Evolutionary conservation across 1,140 invertebrate species (phyloP).

Genomic region (Hypothenemus hampei): DNA sequence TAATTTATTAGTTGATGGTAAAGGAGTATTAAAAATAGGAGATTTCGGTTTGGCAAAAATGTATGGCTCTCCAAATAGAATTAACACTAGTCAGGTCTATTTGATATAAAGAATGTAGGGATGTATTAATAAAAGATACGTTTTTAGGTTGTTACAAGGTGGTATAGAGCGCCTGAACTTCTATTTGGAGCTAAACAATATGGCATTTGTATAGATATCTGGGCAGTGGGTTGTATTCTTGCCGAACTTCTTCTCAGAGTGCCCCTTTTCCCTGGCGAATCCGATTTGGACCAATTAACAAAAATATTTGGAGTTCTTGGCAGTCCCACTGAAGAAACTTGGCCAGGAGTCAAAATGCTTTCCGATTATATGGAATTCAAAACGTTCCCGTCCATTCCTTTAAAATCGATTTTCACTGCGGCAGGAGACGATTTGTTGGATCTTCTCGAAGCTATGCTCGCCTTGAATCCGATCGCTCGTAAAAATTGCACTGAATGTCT

Average conservation of each 20-base stretch:
- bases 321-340: conserved; percentile 87
- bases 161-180: conserved; percentile 91
- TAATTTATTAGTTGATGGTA: conserved; percentile 90
- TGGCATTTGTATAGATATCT: conserved; percentile 95
- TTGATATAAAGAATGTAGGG: neutral
- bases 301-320: conserved; percentile 91
- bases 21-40: conserved; percentile 92
- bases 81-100: conserved; percentile 86
- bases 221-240: conserved; percentile 97
- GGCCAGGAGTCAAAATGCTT: conserved; percentile 81
- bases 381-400: conserved; percentile 71
- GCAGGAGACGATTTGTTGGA: conserved; percentile 89
- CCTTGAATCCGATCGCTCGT: conserved; percentile 80
- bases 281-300: conserved; percentile 93
- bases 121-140: neutral
- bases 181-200: conserved; percentile 94
- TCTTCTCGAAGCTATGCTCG: conserved; percentile 72
- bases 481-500: conserved; percentile 76
- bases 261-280: conserved; percentile 94
- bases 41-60: conserved; percentile 98
- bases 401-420: conserved; percentile 93
- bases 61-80: conserved; percentile 92
- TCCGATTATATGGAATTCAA: conserved; percentile 95
- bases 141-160: conserved; percentile 79
- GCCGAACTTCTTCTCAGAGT: conserved; percentile 89